Conservation (phyloP, 2,113 vertebrate genomes). For the Daphoenositta chrysoptera region DNA sequence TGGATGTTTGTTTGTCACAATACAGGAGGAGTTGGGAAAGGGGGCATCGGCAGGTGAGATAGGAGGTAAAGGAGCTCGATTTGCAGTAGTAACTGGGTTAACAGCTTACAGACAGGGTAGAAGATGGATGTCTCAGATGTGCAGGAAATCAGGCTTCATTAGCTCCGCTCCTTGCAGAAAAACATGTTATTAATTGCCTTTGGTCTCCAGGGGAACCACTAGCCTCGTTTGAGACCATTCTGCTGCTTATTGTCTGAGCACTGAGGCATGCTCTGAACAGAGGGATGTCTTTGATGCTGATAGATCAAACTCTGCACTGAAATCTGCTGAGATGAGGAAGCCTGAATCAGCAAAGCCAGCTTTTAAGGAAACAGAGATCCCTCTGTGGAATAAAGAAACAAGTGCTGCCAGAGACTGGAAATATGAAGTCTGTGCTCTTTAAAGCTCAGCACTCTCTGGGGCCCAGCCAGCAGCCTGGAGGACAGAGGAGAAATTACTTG, state of each 20-base stretch:
- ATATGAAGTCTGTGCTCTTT: background rate
- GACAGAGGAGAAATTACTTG: background rate
- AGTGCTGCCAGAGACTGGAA: background rate
- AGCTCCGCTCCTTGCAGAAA: slow-evolving; percentile 31
- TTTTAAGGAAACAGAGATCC: slow-evolving; percentile 20
- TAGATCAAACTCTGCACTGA: slow-evolving; percentile 6
- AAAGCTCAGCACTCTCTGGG: background rate
- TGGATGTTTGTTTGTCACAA: background rate
- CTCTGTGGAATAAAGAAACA: background rate
- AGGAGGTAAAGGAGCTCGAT: background rate
- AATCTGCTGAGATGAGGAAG: slow-evolving; percentile 15
- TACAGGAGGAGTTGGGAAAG: background rate
- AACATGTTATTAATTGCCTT: slow-evolving; percentile 35
- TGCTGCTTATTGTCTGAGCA: background rate
- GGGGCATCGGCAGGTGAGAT: background rate
- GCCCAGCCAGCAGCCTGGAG: background rate
- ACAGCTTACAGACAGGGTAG: background rate
- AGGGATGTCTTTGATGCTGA: slow-evolving; percentile 23
- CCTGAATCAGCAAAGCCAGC: slow-evolving; percentile 39
- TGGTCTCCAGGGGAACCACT: slow-evolving; percentile 9
- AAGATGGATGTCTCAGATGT: background rate
- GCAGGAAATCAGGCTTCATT: slow-evolving; percentile 51
- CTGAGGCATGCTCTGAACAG: slow-evolving; percentile 22
- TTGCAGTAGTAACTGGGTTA: background rate
- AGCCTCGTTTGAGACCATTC: background rate